A percentile compares a stretch with the other conserved stretches of the same genome.
phyloP scores from a whole-genome alignment of 1,140 invertebrate genomes.

The Tetramorium simillimum region DNA sequence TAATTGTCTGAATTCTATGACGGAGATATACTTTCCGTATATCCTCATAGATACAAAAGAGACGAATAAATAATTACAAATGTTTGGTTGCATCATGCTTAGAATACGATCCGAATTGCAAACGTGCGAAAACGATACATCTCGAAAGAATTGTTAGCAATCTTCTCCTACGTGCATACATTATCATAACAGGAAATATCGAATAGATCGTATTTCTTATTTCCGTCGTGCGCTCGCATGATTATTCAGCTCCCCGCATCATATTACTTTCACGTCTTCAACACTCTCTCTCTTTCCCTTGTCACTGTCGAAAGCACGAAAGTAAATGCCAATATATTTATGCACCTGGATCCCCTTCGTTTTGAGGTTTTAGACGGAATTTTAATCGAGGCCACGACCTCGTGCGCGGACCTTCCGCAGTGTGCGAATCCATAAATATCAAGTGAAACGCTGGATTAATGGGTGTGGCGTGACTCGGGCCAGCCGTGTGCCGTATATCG shows the following conservation, averaged over 20 bases:
- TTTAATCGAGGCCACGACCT: conserved; percentile 27
- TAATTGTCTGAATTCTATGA: not conserved
- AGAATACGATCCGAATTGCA: not conserved
- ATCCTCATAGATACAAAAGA: not conserved
- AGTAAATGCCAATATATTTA: conserved; percentile 32
- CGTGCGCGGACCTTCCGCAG: not conserved
- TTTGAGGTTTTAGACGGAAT: conserved; percentile 30
- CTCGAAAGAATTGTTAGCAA: conserved; percentile 22
- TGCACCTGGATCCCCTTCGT: not conserved
- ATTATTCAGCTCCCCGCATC: conserved; percentile 36
- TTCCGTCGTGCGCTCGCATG: conserved; percentile 7
- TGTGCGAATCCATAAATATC: conserved; percentile 38
- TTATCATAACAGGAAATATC: conserved; percentile 47
- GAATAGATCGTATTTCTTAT: conserved; percentile 43
- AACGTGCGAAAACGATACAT: conserved; percentile 35
- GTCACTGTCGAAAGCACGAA: conserved; percentile 33
- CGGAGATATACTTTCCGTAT: not conserved
- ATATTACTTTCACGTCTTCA: conserved; percentile 39
- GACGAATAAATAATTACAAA: conserved; percentile 11
- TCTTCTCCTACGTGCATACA: conserved; percentile 2
- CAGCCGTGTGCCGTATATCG: not conserved
- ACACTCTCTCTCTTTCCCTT: not conserved
- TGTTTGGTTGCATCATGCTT: conserved; percentile 22
- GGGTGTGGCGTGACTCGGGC: conserved; percentile 19
- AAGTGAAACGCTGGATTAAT: conserved; percentile 45